Conservation (phyloP, 2,888 invertebrate genomes). For the Dione juno region DNA sequence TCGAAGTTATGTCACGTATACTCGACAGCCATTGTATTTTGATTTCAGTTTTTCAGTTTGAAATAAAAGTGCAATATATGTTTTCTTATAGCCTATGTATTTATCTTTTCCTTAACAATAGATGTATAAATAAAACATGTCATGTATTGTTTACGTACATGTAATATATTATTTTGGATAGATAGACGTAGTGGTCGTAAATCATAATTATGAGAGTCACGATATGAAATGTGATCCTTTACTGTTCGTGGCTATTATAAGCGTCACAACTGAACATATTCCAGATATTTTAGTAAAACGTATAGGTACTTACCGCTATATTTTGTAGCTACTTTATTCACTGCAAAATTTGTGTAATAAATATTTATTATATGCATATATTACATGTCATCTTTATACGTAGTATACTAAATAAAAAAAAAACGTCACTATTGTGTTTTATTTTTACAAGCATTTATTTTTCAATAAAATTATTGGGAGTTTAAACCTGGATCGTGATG, state of each 20-base stretch:
- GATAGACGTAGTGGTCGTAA: background rate
- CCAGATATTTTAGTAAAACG: background rate
- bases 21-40: background rate
- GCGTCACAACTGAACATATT: background rate
- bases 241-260: background rate
- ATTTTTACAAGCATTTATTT: background rate
- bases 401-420: conserved; percentile 3
- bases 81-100: background rate
- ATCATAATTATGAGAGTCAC: background rate
- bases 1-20: background rate
- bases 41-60: background rate
- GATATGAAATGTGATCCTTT: background rate
- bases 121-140: background rate
- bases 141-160: background rate
- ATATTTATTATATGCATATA: background rate
- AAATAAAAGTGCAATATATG: background rate
- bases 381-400: background rate
- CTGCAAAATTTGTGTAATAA: background rate
- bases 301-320: no score
- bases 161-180: background rate
- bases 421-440: background rate
- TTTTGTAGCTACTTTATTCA: background rate
- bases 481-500: no score
- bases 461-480: background rate
- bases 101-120: background rate